These are phyloP conservation scores for Caenorhabditis virilis DNA, from an alignment of 2,888 invertebrate species.

Conservation along the genomic window DNA sequence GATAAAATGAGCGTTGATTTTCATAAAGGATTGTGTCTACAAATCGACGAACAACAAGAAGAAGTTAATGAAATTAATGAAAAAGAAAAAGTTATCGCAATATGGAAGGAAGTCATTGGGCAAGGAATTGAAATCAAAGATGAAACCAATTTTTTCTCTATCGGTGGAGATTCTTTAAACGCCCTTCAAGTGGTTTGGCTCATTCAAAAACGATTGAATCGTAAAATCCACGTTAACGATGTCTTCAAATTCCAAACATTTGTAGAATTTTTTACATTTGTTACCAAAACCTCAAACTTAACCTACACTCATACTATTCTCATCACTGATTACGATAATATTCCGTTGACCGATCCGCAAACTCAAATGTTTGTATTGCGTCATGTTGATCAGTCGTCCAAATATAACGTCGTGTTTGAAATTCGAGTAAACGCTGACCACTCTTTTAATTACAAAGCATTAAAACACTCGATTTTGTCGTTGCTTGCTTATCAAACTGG, in stretches of 20 bases:
- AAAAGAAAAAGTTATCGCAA: not conserved
- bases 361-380: conserved; percentile 60
- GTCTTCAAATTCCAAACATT: conserved; percentile 53
- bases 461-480: conserved; percentile 29
- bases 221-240: conserved; percentile 32
- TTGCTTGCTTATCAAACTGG: conserved; percentile 47
- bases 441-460: conserved; percentile 15
- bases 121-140: not conserved
- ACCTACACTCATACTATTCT: not conserved
- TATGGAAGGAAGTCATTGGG: conserved; percentile 28
- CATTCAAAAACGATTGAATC: conserved; percentile 36
- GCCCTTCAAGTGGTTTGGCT: conserved; percentile 61
- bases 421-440: conserved; percentile 28
- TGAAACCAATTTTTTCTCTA: conserved; percentile 47
- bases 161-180: conserved; percentile 63
- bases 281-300: not conserved
- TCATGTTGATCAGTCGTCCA: conserved; percentile 38
- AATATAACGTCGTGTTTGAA: conserved; percentile 61
- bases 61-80: not conserved
- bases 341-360: conserved; percentile 56
- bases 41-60: conserved; percentile 1
- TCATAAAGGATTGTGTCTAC: conserved; percentile 2
- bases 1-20: conserved; percentile 5
- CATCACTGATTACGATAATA: conserved; percentile 1
- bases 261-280: conserved; percentile 18